Base-by-base conservation (phyloP, 2,797 vertebrate genomes). In the Sylvia borin region DNA sequence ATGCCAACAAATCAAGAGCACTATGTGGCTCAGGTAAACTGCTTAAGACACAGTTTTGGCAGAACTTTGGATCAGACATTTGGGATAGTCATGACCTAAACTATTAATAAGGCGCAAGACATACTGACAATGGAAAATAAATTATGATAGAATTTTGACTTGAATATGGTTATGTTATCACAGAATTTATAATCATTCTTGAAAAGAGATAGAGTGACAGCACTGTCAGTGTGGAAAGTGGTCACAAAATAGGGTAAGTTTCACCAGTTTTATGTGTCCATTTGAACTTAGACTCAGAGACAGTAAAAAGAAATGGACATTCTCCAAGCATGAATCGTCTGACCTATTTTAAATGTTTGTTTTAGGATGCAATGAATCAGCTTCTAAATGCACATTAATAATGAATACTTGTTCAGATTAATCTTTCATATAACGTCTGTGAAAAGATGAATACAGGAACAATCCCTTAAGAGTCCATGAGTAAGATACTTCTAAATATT, bases 401-500 rank as follows among this genome's bases (percentile, higher is more conserved):
- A 76, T 76, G 32, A 87, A 61, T 51, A 45, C 42, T 79, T 88
- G 14, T 21, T 85, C 71, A 90, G 71, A 85, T 90, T 68, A 79
- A 61, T 88, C 31, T 79, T 93, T 95, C 19, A 43, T 47, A 58
- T 31, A 54, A 3, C 47, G 24, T 50, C 45, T 61, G 42, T 85
- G 42, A 71, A 50, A 47, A 64, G 34, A 71, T 38, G 27, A 55
- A 54, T n/a, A 43, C 19, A 73, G 9, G 43, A 82, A 54, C 13
- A 62, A 42, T 82, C 72, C 24, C 55, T 72, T 76, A 83, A 75
- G 75, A 73, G 42, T 68, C 21, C 10, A 12, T 26, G 26, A 85
- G 11, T 82, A 58, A 50, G 67, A 79, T 34, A 50, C n/a, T 50
- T 76, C 64, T 76, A 92, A 91, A 61, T 74, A 88, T 84, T 88